Evolutionary conservation across 2,113 vertebrate species (phyloP).

Genomic region (Toxotes chatareus): DNA sequence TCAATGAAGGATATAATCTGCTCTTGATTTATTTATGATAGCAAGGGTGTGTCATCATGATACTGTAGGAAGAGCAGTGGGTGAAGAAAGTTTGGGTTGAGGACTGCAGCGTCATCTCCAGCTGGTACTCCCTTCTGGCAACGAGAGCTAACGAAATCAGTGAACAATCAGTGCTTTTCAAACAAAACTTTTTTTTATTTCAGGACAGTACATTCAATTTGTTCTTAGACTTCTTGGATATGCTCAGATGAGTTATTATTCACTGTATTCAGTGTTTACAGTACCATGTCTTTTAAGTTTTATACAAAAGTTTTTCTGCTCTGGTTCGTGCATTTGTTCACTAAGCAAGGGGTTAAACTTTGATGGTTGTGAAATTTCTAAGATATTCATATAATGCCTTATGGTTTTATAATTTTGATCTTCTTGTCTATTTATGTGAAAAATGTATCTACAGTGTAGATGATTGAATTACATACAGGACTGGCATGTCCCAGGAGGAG

Average conservation of each 20-base stretch:
- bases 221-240: neutral
- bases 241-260: constrained; percentile 20
- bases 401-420: neutral
- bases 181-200: constrained; percentile 7
- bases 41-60: constrained; percentile 49
- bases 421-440: neutral
- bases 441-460: neutral
- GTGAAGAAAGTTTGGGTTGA: constrained; percentile 48
- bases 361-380: neutral
- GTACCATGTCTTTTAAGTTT: neutral
- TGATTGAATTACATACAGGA: neutral
- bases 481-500: neutral
- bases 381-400: neutral
- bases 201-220: neutral
- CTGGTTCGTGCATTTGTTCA: neutral
- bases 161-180: constrained; percentile 2
- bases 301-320: constrained; percentile 9
- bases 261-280: constrained; percentile 19
- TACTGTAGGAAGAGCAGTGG: constrained; percentile 41
- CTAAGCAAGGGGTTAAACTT: neutral
- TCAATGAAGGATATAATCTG: constrained; percentile 44
- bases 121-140: neutral
- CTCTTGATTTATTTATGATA: constrained; percentile 65
- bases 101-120: neutral
- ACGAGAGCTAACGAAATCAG: neutral